Base-by-base conservation (phyloP, 2,888 invertebrate genomes). In the Apoda limacodes region DNA sequence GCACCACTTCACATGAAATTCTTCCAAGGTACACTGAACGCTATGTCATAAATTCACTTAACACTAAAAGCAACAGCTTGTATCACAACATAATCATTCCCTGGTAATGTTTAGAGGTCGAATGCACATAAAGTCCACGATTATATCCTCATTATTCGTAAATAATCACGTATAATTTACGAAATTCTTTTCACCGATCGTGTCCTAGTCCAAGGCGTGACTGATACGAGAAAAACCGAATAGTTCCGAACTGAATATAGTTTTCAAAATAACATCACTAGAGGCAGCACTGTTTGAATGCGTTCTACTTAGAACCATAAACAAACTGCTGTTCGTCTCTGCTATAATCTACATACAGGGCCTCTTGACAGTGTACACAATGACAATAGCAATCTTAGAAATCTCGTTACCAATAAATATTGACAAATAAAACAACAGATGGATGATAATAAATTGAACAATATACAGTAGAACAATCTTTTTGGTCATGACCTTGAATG, bases 181-280 rank as follows among this genome's bases (percentile, higher is more conserved):
- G 56, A 69, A 71, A 78, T 76, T 71, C 70, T 76, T 76, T 72
- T 68, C 74, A 75, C 75, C 78, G 71, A 74, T n/a, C n/a, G n/a
- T n/a, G 75, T 76, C n/a, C n/a, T n/a, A n/a, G n/a, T n/a, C n/a
- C 74, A 76, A 78, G 78, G 78, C 78, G 78, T 78, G 78, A 78
- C 78, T 76, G 66, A 52, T 45, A 64, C 76, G 78, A 76, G 48
- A 47, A 55, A 48, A 59, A 42, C 74, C 78, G 78, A 80, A 52
- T 39, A 42, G 42, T 30, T 33, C 69, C 72, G 75, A 72, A 52
- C 48, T 45, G 20, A 32, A 26, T 31, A 32, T 48, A 40, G 35
- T 55, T 37, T 34, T 9, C 13, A 32, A 34, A 31, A 22, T 34
- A 17, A 17, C 38, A 30, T 52, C 72, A 40, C 50, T 44, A 52